Conservation (phyloP, 1,140 invertebrate genomes). For the Himalopsyche phryganea region DNA sequence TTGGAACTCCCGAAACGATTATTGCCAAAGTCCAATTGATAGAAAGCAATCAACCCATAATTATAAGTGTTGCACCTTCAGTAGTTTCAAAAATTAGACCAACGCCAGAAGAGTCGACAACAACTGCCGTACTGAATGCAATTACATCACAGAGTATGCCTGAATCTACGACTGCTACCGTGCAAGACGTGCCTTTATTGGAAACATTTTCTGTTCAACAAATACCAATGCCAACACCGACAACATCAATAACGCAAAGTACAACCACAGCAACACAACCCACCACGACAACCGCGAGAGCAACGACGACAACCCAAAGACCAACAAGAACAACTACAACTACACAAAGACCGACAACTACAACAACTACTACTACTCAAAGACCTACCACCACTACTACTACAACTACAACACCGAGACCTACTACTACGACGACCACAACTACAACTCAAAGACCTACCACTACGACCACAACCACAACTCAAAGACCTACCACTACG, state of each 20-base stretch:
- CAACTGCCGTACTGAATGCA: too few relatives aligned
- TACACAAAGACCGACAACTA: constrained; percentile 24
- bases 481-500: constrained; percentile 41
- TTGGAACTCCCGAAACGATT: constrained; percentile 21
- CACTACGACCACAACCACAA: constrained; percentile 31
- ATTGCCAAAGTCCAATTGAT: not conserved
- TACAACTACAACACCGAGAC: constrained; percentile 23
- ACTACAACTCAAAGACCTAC: constrained; percentile 20
- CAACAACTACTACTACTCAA: constrained; percentile 21
- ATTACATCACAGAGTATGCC: too few relatives aligned
- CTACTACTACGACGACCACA: constrained; percentile 28
- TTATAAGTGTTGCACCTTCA: too few relatives aligned
- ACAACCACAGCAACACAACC: constrained; percentile 31
- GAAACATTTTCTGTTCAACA: too few relatives aligned
- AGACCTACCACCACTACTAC: constrained; percentile 14
- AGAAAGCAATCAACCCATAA: not conserved
- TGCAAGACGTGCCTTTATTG: too few relatives aligned
- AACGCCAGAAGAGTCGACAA: too few relatives aligned
- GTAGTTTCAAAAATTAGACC: too few relatives aligned
- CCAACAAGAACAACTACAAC: constrained; percentile 25
- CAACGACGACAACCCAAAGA: constrained; percentile 25
- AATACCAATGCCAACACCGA: too few relatives aligned
- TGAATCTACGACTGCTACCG: too few relatives aligned
- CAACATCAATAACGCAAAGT: constrained; percentile 9
- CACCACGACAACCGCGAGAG: constrained; percentile 16